Conservation (phyloP, 2,113 vertebrate species). For the Martes martes region DNA sequence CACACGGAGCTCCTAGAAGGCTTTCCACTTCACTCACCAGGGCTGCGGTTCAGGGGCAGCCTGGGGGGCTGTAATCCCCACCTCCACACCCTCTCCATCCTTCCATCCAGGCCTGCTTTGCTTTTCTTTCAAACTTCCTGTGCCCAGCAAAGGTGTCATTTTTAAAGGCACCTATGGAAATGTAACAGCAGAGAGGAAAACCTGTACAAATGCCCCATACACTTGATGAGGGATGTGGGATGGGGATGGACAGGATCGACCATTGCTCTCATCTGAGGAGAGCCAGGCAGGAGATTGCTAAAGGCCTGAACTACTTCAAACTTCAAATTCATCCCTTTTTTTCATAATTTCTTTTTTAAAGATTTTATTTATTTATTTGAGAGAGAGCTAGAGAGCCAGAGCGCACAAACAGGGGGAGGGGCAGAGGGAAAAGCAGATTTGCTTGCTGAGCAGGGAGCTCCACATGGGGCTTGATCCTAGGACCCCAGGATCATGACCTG, state of each 20-base stretch:
- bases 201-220: background rate
- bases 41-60: rapidly evolving
- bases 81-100: rapidly evolving
- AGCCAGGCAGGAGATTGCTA: background rate
- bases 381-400: background rate
- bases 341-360: background rate
- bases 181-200: background rate
- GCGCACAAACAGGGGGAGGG: background rate
- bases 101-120: background rate
- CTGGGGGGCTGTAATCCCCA: rapidly evolving
- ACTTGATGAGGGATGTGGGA: background rate
- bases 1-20: constrained; percentile 46
- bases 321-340: background rate
- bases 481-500: background rate
- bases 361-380: background rate
- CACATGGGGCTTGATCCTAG: background rate
- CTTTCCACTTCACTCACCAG: constrained; percentile 66
- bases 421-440: background rate
- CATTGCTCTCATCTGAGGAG: background rate
- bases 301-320: background rate
- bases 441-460: too few relatives aligned
- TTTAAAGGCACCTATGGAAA: background rate
- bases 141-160: background rate
- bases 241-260: too few relatives aligned
- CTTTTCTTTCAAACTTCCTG: background rate